Evolutionary conservation across 1,140 invertebrate species (phyloP).

Genomic region (Eubasilissa regina): DNA sequence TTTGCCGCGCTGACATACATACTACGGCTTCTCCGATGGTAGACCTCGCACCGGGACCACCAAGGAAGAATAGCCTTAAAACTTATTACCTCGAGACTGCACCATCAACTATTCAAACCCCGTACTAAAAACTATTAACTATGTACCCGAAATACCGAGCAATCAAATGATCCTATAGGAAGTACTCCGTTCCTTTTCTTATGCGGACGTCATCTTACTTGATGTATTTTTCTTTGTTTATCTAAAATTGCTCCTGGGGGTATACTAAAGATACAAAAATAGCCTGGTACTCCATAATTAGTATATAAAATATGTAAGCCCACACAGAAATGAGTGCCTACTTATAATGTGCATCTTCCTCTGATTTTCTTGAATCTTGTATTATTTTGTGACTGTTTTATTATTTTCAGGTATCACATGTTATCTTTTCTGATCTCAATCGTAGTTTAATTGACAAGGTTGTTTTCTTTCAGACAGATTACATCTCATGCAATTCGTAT

Average conservation of each 20-base stretch:
- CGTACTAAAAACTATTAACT: too few relatives aligned
- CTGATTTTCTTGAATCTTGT: background rate
- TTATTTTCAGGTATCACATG: background rate
- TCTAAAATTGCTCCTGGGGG: background rate
- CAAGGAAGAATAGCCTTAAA: constrained; percentile 23
- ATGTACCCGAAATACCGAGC: constrained; percentile 3
- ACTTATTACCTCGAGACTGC: constrained; percentile 7
- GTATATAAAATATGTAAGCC: constrained; percentile 23
- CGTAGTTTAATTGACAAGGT: too few relatives aligned
- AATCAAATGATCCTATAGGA: background rate
- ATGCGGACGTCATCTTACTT: background rate
- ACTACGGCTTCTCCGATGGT: constrained; percentile 20
- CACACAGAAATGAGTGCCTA: constrained; percentile 14
- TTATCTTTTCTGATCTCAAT: too few relatives aligned
- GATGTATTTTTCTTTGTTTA: background rate
- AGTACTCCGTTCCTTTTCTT: background rate
- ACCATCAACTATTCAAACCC: constrained; percentile 8
- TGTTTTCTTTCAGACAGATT: too few relatives aligned
- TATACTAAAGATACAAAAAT: constrained; percentile 1
- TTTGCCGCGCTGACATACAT: constrained; percentile 36
- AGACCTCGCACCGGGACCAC: constrained; percentile 26
- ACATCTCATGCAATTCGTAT: too few relatives aligned
- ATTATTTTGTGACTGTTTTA: background rate
- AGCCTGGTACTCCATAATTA: constrained; percentile 24
- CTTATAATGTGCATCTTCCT: background rate